Evolutionary conservation across 2,113 vertebrate species (phyloP).

Genomic region (Hystrix brachyura): DNA sequence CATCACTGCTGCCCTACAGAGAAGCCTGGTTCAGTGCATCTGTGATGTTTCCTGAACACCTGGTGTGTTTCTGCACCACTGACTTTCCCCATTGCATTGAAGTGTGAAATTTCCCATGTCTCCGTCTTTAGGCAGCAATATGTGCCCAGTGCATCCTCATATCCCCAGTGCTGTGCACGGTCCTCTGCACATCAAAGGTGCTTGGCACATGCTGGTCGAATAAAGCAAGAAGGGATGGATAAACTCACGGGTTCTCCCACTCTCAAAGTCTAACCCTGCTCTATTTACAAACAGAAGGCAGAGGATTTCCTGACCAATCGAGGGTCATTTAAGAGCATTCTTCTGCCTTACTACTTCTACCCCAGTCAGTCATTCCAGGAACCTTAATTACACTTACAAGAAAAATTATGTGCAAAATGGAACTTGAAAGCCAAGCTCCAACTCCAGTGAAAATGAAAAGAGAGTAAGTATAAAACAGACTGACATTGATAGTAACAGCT

Average conservation of each 20-base stretch:
- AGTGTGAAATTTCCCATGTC: neutral
- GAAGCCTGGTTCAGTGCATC: neutral
- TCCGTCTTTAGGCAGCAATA: neutral
- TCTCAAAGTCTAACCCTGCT: neutral
- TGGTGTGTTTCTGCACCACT: neutral
- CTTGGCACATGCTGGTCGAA: neutral
- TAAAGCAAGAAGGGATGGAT: neutral
- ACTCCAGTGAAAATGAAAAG: slow-evolving; percentile 44
- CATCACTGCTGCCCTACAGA: neutral
- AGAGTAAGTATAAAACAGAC: slow-evolving; percentile 22
- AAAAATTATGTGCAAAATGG: slow-evolving; percentile 46
- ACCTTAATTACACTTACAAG: neutral
- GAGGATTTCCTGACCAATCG: neutral
- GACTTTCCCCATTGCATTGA: neutral
- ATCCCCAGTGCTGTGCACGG: neutral
- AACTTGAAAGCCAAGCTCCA: slow-evolving; percentile 41
- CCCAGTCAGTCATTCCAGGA: neutral
- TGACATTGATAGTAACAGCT: neutral
- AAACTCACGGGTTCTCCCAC: neutral
- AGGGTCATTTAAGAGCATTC: neutral
- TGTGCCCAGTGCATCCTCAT: neutral
- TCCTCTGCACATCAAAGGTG: neutral
- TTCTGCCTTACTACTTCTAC: neutral
- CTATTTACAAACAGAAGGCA: neutral
- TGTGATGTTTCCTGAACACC: neutral